Evolutionary conservation across 2,113 vertebrate species (phyloP), one percentile per base, ranked within the genome.

Genomic region (Scomber colias): DNA sequence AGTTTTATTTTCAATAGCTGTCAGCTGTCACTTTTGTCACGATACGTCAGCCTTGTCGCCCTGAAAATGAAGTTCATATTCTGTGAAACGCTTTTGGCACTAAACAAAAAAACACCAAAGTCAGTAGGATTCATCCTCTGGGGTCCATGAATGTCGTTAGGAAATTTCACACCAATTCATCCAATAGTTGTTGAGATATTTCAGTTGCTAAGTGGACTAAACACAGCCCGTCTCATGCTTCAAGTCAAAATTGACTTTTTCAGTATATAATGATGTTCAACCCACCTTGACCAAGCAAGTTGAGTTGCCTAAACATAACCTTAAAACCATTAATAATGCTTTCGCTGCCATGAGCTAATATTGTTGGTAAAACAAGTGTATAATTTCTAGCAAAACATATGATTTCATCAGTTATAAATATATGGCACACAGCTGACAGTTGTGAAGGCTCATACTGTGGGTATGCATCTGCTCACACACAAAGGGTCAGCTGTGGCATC

Each of bases 401-500:
- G 17, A 35, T 62, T 3, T 13, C 11, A 21, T 59, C 9, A 24
- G 27, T 49, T 16, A 46, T 64, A 19, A 51, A 56, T 27, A 19
- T 17, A 21, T 11, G 0, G 12, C 14, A 4, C 19, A n/a, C 21
- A 30, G 45, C 13, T 46, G 21, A 53, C 15, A 45, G 27, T 14
- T 30, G 40, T 70, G 30, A 13, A 45, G 0, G 1, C 21, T 5
- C 15, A 15, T 24, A 9, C 12, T 57, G 35, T 55, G 69, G 17
- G 17, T 72, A 31, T 31, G 46, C 55, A 67, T 48, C 63, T 45
- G 35, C 12, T 62, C 55, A 67, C 54, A 30, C 54, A 35, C 30
- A 19, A 44, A 65, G 35, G 35, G 60, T 66, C 62, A 77, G 68
- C 62, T 27, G 40, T 53, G 63, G 27, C 60, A 67, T 48, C 77